These are phyloP conservation scores for Neocloeon triangulifer DNA, from an alignment of 1,140 invertebrate genomes.

Conservation along the genomic window DNA sequence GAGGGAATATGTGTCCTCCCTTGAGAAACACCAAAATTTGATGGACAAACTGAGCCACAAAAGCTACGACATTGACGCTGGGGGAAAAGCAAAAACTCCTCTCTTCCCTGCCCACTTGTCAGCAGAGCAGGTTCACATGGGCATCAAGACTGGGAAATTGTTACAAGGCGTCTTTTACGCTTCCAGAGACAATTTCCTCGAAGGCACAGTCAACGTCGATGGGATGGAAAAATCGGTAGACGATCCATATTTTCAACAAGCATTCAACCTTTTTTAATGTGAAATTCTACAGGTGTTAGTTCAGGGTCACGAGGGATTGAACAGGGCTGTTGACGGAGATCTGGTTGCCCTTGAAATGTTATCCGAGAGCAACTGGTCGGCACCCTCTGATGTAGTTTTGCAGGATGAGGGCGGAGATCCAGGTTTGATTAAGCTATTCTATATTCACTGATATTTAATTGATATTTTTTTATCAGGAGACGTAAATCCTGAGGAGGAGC, in stretches of 20 bases:
- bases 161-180: conserved; percentile 67
- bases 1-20: conserved; percentile 43
- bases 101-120: conserved; percentile 72
- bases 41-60: conserved; percentile 57
- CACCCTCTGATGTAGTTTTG: conserved; percentile 55
- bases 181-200: conserved; percentile 80
- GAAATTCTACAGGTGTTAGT: conserved; percentile 44
- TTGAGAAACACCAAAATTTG: conserved; percentile 36
- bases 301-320: conserved; percentile 70
- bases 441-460: background rate
- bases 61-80: conserved; percentile 29
- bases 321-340: conserved; percentile 92
- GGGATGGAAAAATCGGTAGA: conserved; percentile 45
- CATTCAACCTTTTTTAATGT: conserved; percentile 7
- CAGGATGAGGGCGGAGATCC: conserved; percentile 45
- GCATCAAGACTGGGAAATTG: conserved; percentile 54
- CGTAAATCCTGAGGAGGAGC: conserved; percentile 32
- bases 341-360: conserved; percentile 80
- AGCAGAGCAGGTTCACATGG: conserved; percentile 43
- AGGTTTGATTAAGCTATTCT: conserved; percentile 11
- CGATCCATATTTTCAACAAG: background rate
- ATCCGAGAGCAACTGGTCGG: conserved; percentile 73
- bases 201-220: conserved; percentile 73
- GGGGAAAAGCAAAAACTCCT: conserved; percentile 30
- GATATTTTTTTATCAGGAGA: conserved; percentile 4